Percentiles rank a stretch among this genome's conserved stretches.
phyloP scores from a whole-genome alignment of 2,797 vertebrate genomes.

The Pipistrellus nathusii region DNA sequence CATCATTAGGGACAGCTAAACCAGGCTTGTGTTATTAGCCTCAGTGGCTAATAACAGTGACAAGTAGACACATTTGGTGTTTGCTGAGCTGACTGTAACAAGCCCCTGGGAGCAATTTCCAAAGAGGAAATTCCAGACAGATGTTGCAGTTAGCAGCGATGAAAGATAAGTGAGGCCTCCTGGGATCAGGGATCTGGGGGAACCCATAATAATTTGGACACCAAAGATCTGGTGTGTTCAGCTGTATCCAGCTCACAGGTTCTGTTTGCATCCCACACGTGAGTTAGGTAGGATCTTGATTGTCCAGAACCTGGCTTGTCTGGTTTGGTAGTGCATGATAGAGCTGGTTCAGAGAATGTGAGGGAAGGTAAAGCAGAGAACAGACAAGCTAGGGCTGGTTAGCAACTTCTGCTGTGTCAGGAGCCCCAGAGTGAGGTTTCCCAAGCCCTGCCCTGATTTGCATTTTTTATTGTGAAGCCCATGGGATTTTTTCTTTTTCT shows the following conservation, averaged over 20 bases:
- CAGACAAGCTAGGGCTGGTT: constrained; percentile 31
- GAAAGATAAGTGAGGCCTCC: not conserved
- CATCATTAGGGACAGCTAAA: not conserved
- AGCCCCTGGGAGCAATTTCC: not conserved
- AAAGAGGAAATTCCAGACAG: not conserved
- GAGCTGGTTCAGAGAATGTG: not conserved
- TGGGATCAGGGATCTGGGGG: not conserved
- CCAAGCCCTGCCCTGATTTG: not conserved
- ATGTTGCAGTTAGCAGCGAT: not conserved
- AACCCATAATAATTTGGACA: not conserved
- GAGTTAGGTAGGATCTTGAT: not conserved
- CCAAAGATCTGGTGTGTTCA: not conserved
- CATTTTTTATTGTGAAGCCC: not conserved
- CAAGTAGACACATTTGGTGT: not conserved
- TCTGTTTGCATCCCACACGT: not conserved
- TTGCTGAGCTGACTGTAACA: not conserved
- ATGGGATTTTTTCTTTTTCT: not conserved
- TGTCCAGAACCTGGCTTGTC: not conserved
- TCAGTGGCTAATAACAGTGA: not conserved
- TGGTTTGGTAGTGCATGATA: not conserved
- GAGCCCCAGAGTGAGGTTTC: not conserved
- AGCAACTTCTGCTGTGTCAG: constrained; percentile 47
- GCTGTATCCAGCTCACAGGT: not conserved
- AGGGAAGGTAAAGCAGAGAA: not conserved
- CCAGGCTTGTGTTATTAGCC: not conserved